phyloP scores from a whole-genome alignment of 2,888 invertebrate genomes.

The Junonia oenone region DNA sequence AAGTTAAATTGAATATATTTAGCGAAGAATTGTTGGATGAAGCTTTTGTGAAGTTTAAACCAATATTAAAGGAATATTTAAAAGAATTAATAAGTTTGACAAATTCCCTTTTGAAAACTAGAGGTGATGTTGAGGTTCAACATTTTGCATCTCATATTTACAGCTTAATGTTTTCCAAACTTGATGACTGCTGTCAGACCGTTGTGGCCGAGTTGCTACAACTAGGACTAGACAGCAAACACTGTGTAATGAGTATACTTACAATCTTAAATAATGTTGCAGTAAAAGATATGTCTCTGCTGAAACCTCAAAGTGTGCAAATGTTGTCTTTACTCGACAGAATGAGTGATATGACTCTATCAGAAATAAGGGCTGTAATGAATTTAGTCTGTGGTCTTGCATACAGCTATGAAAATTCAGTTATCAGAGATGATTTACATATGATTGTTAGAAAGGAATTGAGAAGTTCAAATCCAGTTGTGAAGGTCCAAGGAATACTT shows the following conservation, averaged over 20 bases:
- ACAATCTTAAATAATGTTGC: slow-evolving; percentile 62
- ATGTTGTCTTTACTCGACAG: slow-evolving; percentile 86
- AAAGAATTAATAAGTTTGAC: slow-evolving; percentile 77
- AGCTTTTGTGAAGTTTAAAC: slow-evolving; percentile 75
- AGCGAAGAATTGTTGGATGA: slow-evolving; percentile 78
- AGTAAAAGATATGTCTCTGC: slow-evolving; percentile 54
- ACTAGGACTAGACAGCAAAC: slow-evolving; percentile 57
- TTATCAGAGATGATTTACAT: slow-evolving; percentile 88
- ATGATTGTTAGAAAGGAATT: slow-evolving; percentile 93
- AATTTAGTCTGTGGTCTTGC: slow-evolving; percentile 88
- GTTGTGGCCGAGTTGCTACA: slow-evolving; percentile 64
- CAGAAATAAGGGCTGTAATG: slow-evolving; percentile 87
- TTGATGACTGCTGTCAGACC: slow-evolving; percentile 58
- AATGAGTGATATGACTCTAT: slow-evolving; percentile 84
- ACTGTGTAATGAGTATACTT: slow-evolving; percentile 55
- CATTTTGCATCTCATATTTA: slow-evolving; percentile 81
- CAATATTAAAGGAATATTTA: slow-evolving; percentile 77
- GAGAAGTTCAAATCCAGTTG: slow-evolving; percentile 80
- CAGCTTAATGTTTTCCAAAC: slow-evolving; percentile 66
- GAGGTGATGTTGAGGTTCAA: slow-evolving; percentile 68
- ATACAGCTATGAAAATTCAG: slow-evolving; percentile 71
- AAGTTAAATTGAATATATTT: slow-evolving; percentile 80
- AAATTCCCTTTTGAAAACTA: slow-evolving; percentile 74
- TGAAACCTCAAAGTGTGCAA: slow-evolving; percentile 80
- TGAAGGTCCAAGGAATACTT: slow-evolving; percentile 87